Evolutionary conservation across 2,113 vertebrate genomes (phyloP).

Genomic region (Pampusana beccarii): DNA sequence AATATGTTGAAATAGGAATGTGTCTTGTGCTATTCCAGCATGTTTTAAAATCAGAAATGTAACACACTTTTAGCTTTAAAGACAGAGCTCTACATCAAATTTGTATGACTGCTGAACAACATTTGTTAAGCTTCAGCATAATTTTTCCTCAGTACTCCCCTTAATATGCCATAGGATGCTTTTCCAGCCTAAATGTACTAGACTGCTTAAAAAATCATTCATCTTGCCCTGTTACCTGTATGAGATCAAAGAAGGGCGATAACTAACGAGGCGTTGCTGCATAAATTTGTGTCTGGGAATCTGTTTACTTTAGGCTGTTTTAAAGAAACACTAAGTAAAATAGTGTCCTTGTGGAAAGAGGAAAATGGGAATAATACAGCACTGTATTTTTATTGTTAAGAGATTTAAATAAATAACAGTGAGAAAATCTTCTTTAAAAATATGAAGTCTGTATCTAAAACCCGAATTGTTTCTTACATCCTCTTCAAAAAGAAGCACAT

Average conservation of each 20-base stretch:
- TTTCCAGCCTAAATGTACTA: background rate
- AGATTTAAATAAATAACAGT: background rate
- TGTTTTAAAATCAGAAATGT: background rate
- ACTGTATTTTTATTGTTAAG: background rate
- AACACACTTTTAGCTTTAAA: background rate
- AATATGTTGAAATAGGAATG: background rate
- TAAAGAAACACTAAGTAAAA: background rate
- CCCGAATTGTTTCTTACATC: background rate
- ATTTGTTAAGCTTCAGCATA: background rate
- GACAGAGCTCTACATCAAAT: background rate
- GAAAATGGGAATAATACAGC: background rate
- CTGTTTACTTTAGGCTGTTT: background rate
- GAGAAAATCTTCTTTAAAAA: background rate
- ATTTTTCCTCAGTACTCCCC: background rate
- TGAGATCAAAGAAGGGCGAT: background rate
- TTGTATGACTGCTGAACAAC: background rate
- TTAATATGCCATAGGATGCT: background rate
- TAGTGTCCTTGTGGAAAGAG: background rate
- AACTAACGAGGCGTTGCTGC: conserved; percentile 14
- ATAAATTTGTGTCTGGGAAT: background rate
- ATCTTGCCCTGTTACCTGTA: background rate
- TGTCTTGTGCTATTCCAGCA: background rate
- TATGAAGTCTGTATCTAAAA: background rate
- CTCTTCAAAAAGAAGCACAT: background rate
- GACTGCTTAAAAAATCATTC: background rate